Evolutionary conservation across 2,113 vertebrate species (phyloP), one percentile per base, ranked within the genome.

Genomic region (Speoplatyrhinus poulsoni): DNA sequence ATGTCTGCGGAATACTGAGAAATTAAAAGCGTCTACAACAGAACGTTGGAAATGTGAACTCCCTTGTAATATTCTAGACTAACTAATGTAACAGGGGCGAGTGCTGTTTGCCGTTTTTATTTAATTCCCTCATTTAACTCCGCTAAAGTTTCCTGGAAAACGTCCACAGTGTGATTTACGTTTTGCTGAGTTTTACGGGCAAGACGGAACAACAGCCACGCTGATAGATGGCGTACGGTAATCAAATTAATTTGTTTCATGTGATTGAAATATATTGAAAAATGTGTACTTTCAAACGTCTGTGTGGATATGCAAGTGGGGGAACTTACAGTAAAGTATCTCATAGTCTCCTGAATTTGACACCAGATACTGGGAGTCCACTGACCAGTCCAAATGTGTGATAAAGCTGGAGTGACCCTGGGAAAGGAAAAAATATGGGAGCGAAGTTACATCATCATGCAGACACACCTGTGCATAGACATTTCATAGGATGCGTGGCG

Each of bases 361-460:
- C 67, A 98, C 95, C 62, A 99, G 94, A 88, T 97, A 98, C 12
- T 99, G 96, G 0, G 96, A 98, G 86, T 97, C 95, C 77, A 94
- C 88, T 1, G 96, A 99, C 97, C 98, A 99, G 87, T 99, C 97
- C 88, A 99, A 86, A 79, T 99, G 98, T 62, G 96, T 98, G 80
- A 99, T 99, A 87, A 98, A 99, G 85, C 98, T 99, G 79, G 98
- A 99, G 87, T 99, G 98, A 83, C 98, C 98, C 98, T 98, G 77
- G 41, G 67, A 64, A 64, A 46, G 41, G 50, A 73, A 0, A 69
- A 15, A 33, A 19, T 4, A 62, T 32, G 53, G 16, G 17, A 60
- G 59, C 19, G 3, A 11, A 2, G 26, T 17, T 36, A 0, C 12
- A 66, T 46, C 50, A 49, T 17, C 13, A 46, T 1, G 32, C 36